Evolutionary conservation across 2,888 invertebrate species (phyloP).

Genomic region (Endomychus coccineus): DNA sequence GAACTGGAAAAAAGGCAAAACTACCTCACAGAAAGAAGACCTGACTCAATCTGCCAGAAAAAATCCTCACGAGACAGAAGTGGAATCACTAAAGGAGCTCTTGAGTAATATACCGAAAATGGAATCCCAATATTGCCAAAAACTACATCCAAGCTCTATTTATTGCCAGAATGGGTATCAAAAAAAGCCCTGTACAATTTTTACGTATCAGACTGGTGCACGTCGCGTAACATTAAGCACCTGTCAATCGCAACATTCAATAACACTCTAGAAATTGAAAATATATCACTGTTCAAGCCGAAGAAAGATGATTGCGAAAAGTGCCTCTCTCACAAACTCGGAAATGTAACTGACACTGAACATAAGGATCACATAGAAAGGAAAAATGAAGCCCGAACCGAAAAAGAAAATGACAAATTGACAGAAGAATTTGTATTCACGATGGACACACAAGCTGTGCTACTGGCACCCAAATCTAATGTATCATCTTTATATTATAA

Average conservation of each 20-base stretch:
- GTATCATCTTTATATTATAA: conserved; percentile 17
- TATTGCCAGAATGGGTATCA: conserved; percentile 20
- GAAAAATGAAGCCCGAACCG: conserved; percentile 15
- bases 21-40: neutral
- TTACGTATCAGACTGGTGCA: conserved; percentile 18
- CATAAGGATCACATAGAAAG: conserved; percentile 11
- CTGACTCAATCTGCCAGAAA: neutral
- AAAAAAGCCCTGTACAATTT: conserved; percentile 17
- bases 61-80: conserved; percentile 7
- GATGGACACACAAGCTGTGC: conserved; percentile 18
- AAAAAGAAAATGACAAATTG: conserved; percentile 11
- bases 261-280: conserved; percentile 13
- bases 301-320: conserved; percentile 21
- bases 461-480: conserved; percentile 15
- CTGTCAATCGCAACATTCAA: conserved; percentile 17
- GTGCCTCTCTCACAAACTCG: conserved; percentile 9
- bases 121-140: conserved; percentile 25
- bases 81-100: conserved; percentile 12
- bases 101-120: conserved; percentile 22
- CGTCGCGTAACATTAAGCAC: conserved; percentile 10
- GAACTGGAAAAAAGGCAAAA: conserved; percentile 2
- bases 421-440: no score
- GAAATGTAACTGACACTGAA: conserved; percentile 12
- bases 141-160: conserved; percentile 20
- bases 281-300: conserved; percentile 19